A percentile compares a stretch with the other conserved stretches of the same genome.
Conservation (phyloP, 2,113 vertebrate species). For the Arenaria interpres region DNA sequence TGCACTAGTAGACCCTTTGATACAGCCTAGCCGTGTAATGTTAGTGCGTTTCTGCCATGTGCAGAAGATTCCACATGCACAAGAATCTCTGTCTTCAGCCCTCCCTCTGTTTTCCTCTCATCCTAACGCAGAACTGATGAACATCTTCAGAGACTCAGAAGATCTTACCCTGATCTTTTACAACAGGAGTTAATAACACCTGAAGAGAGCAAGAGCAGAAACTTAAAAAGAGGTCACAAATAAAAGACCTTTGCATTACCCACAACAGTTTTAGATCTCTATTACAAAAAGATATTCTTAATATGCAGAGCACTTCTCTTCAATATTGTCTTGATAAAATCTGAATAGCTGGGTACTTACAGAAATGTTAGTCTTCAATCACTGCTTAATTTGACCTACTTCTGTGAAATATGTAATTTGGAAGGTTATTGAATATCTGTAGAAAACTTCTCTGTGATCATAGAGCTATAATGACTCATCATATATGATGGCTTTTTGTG, state of each 20-base stretch:
- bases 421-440: constrained; percentile 27
- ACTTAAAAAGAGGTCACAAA: not conserved
- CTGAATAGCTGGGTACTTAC: constrained; percentile 1
- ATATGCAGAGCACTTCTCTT: constrained; percentile 32
- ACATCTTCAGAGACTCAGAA: not conserved
- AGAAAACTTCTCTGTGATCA: constrained; percentile 24
- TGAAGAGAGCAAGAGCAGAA: not conserved
- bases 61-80: not conserved
- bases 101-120: not conserved
- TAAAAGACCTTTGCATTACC: not conserved
- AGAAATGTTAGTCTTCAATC: constrained; percentile 53
- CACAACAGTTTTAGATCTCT: not conserved
- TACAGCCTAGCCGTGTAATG: not conserved
- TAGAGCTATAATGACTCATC: not conserved
- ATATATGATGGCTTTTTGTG: not conserved
- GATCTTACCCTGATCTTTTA: not conserved
- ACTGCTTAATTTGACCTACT: constrained; percentile 37
- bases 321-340: constrained; percentile 34
- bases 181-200: constrained; percentile 1
- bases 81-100: not conserved
- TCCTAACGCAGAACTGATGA: not conserved
- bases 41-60: not conserved
- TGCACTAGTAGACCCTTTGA: not conserved
- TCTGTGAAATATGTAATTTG: constrained; percentile 30
- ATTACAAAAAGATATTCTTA: constrained; percentile 12